Evolutionary conservation across 2,888 invertebrate genomes (phyloP).

Genomic region (Isotomurus palustris): DNA sequence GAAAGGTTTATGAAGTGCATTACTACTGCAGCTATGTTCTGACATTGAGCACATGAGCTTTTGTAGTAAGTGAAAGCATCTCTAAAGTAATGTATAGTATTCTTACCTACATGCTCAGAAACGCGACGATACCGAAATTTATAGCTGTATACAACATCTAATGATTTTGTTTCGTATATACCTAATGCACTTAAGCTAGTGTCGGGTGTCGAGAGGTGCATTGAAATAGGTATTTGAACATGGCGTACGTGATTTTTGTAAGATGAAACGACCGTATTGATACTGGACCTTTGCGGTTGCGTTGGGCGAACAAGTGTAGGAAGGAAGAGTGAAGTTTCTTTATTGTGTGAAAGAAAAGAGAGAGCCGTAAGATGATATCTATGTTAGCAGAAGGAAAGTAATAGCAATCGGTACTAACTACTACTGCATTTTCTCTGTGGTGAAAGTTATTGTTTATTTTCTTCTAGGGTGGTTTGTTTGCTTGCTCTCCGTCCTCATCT

Average conservation of each 20-base stretch:
- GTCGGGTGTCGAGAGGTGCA: background rate
- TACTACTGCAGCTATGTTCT: background rate
- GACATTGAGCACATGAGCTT: too few relatives aligned
- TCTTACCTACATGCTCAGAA: background rate
- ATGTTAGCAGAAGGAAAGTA: background rate
- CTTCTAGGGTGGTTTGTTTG: too few relatives aligned
- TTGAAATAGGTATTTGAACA: background rate
- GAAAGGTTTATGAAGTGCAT: background rate
- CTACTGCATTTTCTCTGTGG: background rate
- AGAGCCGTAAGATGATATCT: too few relatives aligned
- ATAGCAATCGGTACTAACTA: background rate
- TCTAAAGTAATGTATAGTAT: background rate
- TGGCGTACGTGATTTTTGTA: slow-evolving; percentile 6
- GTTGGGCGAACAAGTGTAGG: too few relatives aligned
- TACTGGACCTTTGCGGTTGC: too few relatives aligned
- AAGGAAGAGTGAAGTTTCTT: too few relatives aligned
- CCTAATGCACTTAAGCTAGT: background rate
- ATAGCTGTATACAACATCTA: background rate
- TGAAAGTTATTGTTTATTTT: slow-evolving; percentile 4
- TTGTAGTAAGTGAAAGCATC: too few relatives aligned
- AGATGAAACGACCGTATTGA: slow-evolving; percentile 1
- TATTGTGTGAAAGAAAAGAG: too few relatives aligned
- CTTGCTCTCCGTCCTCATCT: background rate
- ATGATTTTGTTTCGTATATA: background rate
- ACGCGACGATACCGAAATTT: background rate